Percentiles rank a stretch among this genome's conserved stretches.
Evolutionary conservation across 2,888 invertebrate species (phyloP).

Genomic region (Ophioninae sp.): DNA sequence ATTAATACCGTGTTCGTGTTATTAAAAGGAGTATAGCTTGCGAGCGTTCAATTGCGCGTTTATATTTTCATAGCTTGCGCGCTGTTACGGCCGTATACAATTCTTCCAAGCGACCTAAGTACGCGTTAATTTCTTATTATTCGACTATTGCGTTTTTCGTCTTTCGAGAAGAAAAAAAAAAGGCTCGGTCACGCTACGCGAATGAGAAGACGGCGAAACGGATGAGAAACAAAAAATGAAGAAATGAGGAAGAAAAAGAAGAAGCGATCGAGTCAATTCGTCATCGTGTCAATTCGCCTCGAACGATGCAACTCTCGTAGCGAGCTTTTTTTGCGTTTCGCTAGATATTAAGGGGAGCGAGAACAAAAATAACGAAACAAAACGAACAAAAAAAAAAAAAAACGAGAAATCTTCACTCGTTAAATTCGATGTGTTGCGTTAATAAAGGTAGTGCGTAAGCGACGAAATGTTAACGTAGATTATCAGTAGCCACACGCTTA

Average conservation of each 20-base stretch:
- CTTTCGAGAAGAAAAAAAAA: constrained; percentile 1
- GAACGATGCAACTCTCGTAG: constrained; percentile 46
- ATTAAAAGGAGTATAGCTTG: constrained; percentile 12
- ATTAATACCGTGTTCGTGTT: constrained; percentile 30
- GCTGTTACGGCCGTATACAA: constrained; percentile 56
- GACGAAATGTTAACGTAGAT: constrained; percentile 55
- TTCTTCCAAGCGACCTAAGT: constrained; percentile 62
- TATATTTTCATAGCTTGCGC: constrained; percentile 53
- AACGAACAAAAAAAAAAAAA: background rate
- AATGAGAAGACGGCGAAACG: background rate
- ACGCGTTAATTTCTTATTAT: constrained; percentile 42
- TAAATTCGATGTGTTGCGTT: constrained; percentile 45
- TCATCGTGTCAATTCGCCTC: constrained; percentile 47
- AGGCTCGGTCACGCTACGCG: constrained; percentile 21
- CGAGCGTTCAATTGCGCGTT: constrained; percentile 49
- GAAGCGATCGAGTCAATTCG: constrained; percentile 54
- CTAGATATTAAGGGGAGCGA: background rate
- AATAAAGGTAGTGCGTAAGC: constrained; percentile 47
- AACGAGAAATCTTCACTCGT: too few species aligned
- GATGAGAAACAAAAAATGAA: background rate
- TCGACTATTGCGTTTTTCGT: constrained; percentile 13
- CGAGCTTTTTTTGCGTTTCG: constrained; percentile 51
- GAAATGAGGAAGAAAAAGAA: constrained; percentile 1
- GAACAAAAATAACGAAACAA: constrained; percentile 11
- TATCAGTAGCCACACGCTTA: constrained; percentile 51